Evolutionary conservation across 2,888 invertebrate species (phyloP).

Genomic region (Lasioglossum oenotherae): DNA sequence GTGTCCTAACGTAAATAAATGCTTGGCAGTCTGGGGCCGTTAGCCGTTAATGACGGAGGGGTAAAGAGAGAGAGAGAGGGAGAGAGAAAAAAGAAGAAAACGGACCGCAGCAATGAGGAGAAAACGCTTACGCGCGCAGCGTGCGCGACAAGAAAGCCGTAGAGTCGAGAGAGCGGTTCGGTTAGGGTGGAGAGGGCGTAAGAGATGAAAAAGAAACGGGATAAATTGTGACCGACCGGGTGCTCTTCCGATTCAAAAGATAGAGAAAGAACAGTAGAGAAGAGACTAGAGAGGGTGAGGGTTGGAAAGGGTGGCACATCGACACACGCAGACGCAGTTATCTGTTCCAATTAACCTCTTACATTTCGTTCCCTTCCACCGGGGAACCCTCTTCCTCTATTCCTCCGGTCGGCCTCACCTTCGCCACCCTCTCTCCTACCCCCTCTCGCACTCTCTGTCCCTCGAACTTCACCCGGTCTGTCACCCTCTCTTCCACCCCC

Average conservation of each 20-base stretch:
- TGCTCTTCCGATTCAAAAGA: constrained; percentile 7
- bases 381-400: constrained; percentile 40
- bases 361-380: constrained; percentile 70
- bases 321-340: constrained; percentile 71
- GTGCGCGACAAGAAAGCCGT: constrained; percentile 50
- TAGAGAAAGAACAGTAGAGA: constrained; percentile 3
- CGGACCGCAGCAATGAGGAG: constrained; percentile 43
- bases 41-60: constrained; percentile 65
- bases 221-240: constrained; percentile 65
- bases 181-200: constrained; percentile 42
- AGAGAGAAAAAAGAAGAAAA: not conserved
- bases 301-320: constrained; percentile 47
- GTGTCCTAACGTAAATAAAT: constrained; percentile 71
- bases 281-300: not conserved
- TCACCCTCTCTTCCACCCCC: constrained; percentile 30
- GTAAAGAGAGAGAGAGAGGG: not conserved
- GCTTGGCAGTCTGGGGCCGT: constrained; percentile 51
- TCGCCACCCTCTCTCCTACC: not conserved
- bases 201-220: constrained; percentile 64
- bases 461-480: constrained; percentile 16
- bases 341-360: constrained; percentile 78
- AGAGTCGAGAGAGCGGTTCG: constrained; percentile 24
- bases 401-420: constrained; percentile 10
- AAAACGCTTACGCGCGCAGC: constrained; percentile 57
- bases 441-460: not conserved